These are phyloP conservation scores for Eupristina koningsbergeri DNA, from an alignment of 1,140 invertebrate genomes.

Conservation along the genomic window DNA sequence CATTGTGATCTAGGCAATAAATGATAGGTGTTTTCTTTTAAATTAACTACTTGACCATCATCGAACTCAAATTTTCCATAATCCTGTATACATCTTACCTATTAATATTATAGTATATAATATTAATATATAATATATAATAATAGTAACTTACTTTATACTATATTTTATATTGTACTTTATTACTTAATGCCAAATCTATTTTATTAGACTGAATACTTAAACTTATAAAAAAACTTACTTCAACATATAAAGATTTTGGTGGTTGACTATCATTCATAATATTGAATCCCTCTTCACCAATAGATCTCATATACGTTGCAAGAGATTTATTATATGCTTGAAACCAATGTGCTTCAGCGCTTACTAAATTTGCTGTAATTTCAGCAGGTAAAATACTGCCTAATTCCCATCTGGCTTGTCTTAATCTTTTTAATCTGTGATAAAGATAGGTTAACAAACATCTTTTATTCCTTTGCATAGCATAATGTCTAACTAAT, in stretches of 20 bases:
- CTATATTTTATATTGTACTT: too few relatives aligned
- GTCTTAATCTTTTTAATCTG: constrained; percentile 84
- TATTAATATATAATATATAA: too few relatives aligned
- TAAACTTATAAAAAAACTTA: constrained; percentile 61
- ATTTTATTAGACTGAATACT: too few relatives aligned
- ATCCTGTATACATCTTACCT: constrained; percentile 90
- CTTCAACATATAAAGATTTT: constrained; percentile 92
- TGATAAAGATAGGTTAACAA: constrained; percentile 91
- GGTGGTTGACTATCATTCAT: constrained; percentile 92
- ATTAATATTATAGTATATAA: constrained; percentile 49
- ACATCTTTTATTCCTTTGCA: constrained; percentile 92
- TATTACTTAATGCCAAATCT: too few relatives aligned
- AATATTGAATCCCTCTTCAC: constrained; percentile 89
- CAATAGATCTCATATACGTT: constrained; percentile 91
- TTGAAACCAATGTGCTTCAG: constrained; percentile 90
- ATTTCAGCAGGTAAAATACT: constrained; percentile 90
- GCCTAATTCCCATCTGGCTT: constrained; percentile 94
- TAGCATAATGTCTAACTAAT: constrained; percentile 85
- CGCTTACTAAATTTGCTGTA: constrained; percentile 84
- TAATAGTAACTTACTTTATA: too few relatives aligned
- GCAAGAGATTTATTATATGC: constrained; percentile 90
- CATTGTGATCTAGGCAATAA: constrained; percentile 90
- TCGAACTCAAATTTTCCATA: constrained; percentile 95
- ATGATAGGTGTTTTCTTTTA: constrained; percentile 95
- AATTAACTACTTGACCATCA: constrained; percentile 88